Base-by-base conservation (phyloP, 2,888 invertebrate genomes). In the Lasiommata megera region DNA sequence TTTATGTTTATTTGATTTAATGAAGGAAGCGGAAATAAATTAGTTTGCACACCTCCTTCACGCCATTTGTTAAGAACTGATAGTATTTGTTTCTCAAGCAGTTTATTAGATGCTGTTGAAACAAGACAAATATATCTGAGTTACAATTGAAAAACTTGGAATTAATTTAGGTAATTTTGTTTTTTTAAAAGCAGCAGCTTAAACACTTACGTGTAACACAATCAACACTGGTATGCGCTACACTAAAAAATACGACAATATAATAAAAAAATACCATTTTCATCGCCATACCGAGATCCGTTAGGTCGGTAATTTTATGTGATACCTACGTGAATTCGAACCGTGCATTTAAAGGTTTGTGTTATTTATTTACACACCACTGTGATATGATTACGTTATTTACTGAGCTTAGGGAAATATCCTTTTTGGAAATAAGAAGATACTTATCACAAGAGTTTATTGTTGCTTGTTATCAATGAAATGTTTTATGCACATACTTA, bases 11-110 rank as follows among this genome's bases (percentile, higher is more conserved):
- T 58, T 2, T 47, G 43, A 9, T 67, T 64, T 16, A 69, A 54
- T 2, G 67, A 53, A 6, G 70, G 68, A 12, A 72, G 64, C n/a
- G 65, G 61, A 54, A 68, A 64, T 18, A 65, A 47, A n/a, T 60
- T 60, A 1, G 59, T 51, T 8, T 64, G 56, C 6, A 59, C 55
- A 3, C 57, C 56, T n/a, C 70, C 71, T 29, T 54, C 48, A 6
- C 66, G 60, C 71, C 71, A 71, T 58, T 64, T 66, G 3, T 62
- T 51, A 1, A 71, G 54, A 1, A 70, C 54, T 11, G 54, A 40
- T 29, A 66, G 18, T 34, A 71, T 41, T 44, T 67, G 56, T 29
- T 63, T 52, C 58, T 71, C 67, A 23, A 69, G 43, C 18, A 69
- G 46, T 1, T 43, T 16, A 54, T 67, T 71, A 40, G 59, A 58